These are phyloP conservation scores for Vipera ursinii DNA, from an alignment of 2,797 vertebrate species.

Conservation along the genomic window DNA sequence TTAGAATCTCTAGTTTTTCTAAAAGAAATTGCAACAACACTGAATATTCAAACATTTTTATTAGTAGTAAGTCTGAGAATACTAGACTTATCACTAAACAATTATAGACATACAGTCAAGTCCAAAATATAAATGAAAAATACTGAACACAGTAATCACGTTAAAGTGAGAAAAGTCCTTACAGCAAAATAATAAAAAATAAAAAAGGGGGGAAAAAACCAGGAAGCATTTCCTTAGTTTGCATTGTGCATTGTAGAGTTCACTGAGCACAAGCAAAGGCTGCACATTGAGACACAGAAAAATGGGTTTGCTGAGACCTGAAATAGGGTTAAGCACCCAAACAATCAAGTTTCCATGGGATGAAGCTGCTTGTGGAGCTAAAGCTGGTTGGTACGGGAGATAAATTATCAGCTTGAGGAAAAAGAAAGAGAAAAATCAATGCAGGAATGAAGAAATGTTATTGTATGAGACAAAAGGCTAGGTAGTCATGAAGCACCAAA, in stretches of 20 bases:
- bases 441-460: constrained; percentile 4
- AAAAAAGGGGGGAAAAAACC: neutral
- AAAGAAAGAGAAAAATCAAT: constrained; percentile 24
- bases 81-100: neutral
- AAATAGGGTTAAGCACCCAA: constrained; percentile 14
- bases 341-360: neutral
- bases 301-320: neutral
- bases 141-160: neutral
- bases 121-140: neutral
- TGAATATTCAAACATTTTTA: neutral
- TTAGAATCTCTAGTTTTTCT: neutral
- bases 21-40: neutral
- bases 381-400: neutral
- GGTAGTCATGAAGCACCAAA: neutral
- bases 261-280: neutral
- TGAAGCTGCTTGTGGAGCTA: neutral
- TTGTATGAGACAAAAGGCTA: neutral
- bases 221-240: neutral
- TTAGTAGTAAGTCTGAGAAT: neutral
- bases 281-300: neutral
- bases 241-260: neutral
- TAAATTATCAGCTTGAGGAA: neutral
- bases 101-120: neutral
- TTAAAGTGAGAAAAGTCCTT: neutral
- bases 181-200: neutral